Conservation (phyloP, 2,113 vertebrate species). For the Symphodus melops region DNA sequence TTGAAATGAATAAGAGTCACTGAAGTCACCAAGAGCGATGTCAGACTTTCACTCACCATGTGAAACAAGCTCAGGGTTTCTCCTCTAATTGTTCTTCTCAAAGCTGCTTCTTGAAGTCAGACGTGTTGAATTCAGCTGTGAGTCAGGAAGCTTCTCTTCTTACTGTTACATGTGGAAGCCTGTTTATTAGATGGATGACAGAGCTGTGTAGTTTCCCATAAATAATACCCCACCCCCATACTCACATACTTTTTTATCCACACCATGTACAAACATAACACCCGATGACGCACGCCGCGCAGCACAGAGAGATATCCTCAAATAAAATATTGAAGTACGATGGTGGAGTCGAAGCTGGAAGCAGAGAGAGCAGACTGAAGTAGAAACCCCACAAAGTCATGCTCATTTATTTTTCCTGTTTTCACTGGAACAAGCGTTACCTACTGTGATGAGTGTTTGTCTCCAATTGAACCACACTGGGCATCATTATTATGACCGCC, state of each 20-base stretch:
- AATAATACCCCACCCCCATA: constrained; percentile 67
- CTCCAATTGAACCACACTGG: constrained; percentile 18
- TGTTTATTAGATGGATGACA: constrained; percentile 25
- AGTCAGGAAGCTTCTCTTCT: too few species aligned
- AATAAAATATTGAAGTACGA: constrained; percentile 81
- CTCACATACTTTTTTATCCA: constrained; percentile 16
- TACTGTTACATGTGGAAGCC: too few species aligned
- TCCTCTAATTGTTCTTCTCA: too few species aligned
- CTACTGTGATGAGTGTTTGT: constrained; percentile 11
- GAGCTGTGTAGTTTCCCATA: constrained; percentile 71
- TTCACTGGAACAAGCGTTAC: constrained; percentile 10
- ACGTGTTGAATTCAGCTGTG: too few species aligned
- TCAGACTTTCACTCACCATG: too few species aligned
- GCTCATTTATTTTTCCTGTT: constrained; percentile 53
- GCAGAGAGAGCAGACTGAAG: constrained; percentile 36
- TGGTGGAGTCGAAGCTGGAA: constrained; percentile 60
- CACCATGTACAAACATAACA: constrained; percentile 49
- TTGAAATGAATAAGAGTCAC: too few species aligned
- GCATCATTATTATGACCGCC: constrained; percentile 37
- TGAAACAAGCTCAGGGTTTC: too few species aligned
- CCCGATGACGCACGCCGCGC: constrained; percentile 28
- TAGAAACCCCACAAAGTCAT: constrained; percentile 21
- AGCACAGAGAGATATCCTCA: constrained; percentile 48
- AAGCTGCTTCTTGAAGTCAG: too few species aligned
- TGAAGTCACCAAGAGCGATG: too few species aligned